Base-by-base conservation (phyloP, 2,888 invertebrate species). In the Chironomus tentans region DNA sequence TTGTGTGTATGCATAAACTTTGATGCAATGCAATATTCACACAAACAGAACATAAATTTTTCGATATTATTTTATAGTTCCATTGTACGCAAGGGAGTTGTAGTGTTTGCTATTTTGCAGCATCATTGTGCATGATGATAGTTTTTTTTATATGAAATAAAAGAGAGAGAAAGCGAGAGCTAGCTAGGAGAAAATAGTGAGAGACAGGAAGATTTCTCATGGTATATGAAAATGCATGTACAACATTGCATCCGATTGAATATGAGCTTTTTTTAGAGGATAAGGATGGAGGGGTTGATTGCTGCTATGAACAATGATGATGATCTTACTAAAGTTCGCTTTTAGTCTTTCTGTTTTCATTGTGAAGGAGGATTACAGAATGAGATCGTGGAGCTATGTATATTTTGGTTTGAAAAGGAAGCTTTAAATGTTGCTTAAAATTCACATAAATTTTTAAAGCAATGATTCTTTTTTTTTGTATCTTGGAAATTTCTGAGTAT, bases 21-120 rank as follows among this genome's bases (percentile, higher is more conserved):
- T 24, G 65, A 65, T 65, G 65, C 24, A 21, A 24, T 65, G 65
- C 22, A 65, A 24, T 24, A 21, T 65, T 62, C 21, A 21, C 13
- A 24, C 24, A 65, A 24, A 24, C 65, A 65, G 21, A 65, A 65
- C 56, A 56, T 56, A 56, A 65, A 65, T 65, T 65, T 65, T 22
- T 65, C 65, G 65, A 24, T 65, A 65, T 38, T 68, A 68, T 68
- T 68, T 68, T 38, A 68, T 68, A 38, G 68, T 68, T 38, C 38
- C 68, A 68, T 68, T 68, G 68, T 68, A 38, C 68, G 13, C 28
- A 15, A 38, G 38, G 15, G 38, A 38, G 68, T 13, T 24, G 38
- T 46, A 21, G 21, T 38, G 28, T 46, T 68, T 56, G 56, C 15
- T 56, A 56, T 56, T 56, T 56, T 18, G 15, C 56, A 56, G 56